Evolutionary conservation across 2,113 vertebrate genomes (phyloP).

Genomic region (rabbit (Oryctolagus cuniculus)): mOryCun1.1 NC_091447.1:34542001-34542500

Average conservation of each 20-base stretch:
- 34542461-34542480: conserved; percentile 49
- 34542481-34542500: background rate
- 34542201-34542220: conserved; percentile 5
- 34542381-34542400: conserved; percentile 44
- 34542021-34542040: background rate
- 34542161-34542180: background rate
- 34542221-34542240: conserved; percentile 16
- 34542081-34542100: background rate
- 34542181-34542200: background rate
- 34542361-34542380: conserved; percentile 14
- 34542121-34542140: background rate
- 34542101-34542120: conserved; percentile 1
- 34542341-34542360: conserved; percentile 14
- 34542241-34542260: conserved; percentile 36
- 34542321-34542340: conserved; percentile 33
- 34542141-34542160: background rate
- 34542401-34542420: background rate
- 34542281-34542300: conserved; percentile 28
- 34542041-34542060: background rate
- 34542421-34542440: background rate
- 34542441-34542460: conserved; percentile 6
- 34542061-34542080: background rate
- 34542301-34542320: conserved; percentile 32
- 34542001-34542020: background rate
- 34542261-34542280: background rate